These are phyloP conservation scores for Popillia japonica DNA, from an alignment of 1,140 invertebrate genomes.

Conservation along the genomic window DNA sequence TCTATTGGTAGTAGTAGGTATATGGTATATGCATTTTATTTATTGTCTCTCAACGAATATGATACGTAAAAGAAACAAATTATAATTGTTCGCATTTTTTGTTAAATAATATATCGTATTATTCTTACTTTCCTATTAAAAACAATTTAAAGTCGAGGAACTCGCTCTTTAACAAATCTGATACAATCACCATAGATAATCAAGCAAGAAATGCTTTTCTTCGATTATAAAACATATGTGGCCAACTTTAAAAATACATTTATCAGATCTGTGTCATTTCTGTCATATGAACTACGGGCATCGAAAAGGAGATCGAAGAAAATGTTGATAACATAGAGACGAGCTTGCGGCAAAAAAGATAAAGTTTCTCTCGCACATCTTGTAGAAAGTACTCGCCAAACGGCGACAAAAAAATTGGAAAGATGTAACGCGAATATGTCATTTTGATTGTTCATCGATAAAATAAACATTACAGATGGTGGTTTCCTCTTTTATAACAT, in stretches of 20 bases:
- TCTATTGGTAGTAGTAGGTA: no score
- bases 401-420: background rate
- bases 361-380: conserved; percentile 10
- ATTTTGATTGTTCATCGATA: conserved; percentile 16
- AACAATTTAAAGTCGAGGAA: no score
- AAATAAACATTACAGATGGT: conserved; percentile 1
- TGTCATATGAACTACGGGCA: background rate
- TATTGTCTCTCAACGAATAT: no score
- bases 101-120: no score
- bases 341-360: background rate
- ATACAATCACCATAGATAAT: background rate
- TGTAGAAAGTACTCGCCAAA: background rate
- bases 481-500: background rate
- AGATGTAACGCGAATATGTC: conserved; percentile 12
- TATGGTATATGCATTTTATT: no score
- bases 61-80: no score
- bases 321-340: background rate
- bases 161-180: no score
- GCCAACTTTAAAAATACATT: no score
- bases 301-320: background rate
- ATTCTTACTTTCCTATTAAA: no score
- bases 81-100: no score
- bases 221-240: no score
- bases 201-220: no score
- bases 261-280: background rate